Evolutionary conservation across 2,888 invertebrate species (phyloP).

Genomic region (Operophtera brumata): DNA sequence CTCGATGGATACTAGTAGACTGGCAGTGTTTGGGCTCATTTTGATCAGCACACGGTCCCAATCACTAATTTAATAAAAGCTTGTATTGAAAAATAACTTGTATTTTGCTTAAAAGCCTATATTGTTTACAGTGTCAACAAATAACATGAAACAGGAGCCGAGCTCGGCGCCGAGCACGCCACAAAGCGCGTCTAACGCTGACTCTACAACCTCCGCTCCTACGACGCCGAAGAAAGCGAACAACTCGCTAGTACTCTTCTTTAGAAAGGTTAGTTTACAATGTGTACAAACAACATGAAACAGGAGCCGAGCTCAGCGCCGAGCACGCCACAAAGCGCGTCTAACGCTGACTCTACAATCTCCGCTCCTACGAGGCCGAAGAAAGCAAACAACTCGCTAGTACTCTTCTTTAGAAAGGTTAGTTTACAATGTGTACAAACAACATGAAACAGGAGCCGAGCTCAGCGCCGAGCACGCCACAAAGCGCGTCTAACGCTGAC

Average conservation of each 20-base stretch:
- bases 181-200: slow-evolving; percentile 43
- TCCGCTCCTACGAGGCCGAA: slow-evolving; percentile 58
- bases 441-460: slow-evolving; percentile 34
- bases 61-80: too few relatives aligned
- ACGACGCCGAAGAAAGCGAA: slow-evolving; percentile 66
- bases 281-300: slow-evolving; percentile 48
- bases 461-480: slow-evolving; percentile 36
- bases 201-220: slow-evolving; percentile 33
- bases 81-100: too few relatives aligned
- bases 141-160: slow-evolving; percentile 37
- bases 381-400: slow-evolving; percentile 67
- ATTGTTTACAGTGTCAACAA: slow-evolving; percentile 53
- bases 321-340: slow-evolving; percentile 36
- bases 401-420: slow-evolving; percentile 81
- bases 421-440: slow-evolving; percentile 55
- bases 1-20: too few relatives aligned
- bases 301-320: slow-evolving; percentile 34
- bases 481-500: slow-evolving; percentile 42
- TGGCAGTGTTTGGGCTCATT: too few relatives aligned
- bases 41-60: too few relatives aligned
- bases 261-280: slow-evolving; percentile 38
- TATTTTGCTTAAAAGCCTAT: too few relatives aligned
- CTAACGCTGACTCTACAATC: slow-evolving; percentile 36
- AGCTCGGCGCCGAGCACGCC: slow-evolving; percentile 35
- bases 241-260: slow-evolving; percentile 84